A percentile compares a stretch with the other conserved stretches of the same genome.
Evolutionary conservation across 2,797 vertebrate genomes (phyloP).

Genomic region (Pseudotriccus pelzelni): DNA sequence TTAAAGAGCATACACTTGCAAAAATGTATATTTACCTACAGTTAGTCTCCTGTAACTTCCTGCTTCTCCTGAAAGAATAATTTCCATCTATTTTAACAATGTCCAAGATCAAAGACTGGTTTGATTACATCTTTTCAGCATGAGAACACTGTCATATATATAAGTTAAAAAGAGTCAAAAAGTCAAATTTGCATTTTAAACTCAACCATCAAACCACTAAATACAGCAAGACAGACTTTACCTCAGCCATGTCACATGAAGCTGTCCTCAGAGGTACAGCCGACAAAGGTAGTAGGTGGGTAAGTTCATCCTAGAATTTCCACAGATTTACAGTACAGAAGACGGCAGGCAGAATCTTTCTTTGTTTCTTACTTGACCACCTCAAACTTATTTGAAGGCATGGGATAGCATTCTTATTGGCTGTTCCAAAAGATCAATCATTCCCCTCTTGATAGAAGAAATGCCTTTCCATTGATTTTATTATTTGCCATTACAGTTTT

Average conservation of each 20-base stretch:
- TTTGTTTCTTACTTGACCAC: neutral
- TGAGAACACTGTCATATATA: neutral
- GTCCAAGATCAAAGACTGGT: neutral
- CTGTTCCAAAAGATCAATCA: neutral
- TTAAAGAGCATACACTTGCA: neutral
- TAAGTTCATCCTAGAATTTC: neutral
- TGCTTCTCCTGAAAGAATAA: neutral
- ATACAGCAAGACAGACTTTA: neutral
- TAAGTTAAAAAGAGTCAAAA: neutral
- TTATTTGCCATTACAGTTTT: neutral
- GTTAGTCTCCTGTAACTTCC: neutral
- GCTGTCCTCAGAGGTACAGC: neutral
- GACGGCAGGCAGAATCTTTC: neutral
- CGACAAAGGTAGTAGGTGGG: neutral
- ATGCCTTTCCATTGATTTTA: neutral
- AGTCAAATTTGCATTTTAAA: neutral
- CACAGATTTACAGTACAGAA: neutral
- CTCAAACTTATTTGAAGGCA: neutral
- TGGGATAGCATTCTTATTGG: neutral
- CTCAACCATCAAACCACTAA: neutral
- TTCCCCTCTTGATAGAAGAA: neutral
- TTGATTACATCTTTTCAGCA: neutral
- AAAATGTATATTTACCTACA: neutral
- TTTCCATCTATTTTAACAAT: neutral
- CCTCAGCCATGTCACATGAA: neutral